Conservation (phyloP, 2,888 invertebrate genomes). For the Bruchidius siliquastri region DNA sequence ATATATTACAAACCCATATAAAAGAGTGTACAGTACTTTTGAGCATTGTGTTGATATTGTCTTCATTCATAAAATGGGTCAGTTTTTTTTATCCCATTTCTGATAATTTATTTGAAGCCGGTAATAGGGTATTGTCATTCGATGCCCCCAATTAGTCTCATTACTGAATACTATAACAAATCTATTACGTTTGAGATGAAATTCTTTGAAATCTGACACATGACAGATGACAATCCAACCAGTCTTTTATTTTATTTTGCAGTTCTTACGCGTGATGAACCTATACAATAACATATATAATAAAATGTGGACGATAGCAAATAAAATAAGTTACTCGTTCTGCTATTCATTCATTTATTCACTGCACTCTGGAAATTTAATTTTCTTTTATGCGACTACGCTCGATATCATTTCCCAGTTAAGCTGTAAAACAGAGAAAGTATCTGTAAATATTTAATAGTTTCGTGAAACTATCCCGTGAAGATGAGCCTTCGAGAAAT, state of each 20-base stretch:
- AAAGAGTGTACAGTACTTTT: too few species aligned
- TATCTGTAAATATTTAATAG: neutral
- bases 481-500: neutral
- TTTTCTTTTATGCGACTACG: neutral
- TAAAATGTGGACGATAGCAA: too few species aligned
- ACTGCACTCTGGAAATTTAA: neutral
- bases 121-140: neutral
- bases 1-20: too few species aligned
- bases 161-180: neutral
- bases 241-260: too few species aligned
- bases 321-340: too few species aligned
- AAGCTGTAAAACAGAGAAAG: neutral
- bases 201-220: neutral
- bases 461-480: neutral
- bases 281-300: too few species aligned
- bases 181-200: neutral
- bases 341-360: too few species aligned
- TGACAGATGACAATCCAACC: neutral
- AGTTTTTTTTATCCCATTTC: neutral
- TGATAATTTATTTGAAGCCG: neutral
- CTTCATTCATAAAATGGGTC: neutral
- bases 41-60: too few species aligned
- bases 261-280: too few species aligned
- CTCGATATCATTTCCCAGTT: neutral
- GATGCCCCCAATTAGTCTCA: neutral